Evolutionary conservation across 2,888 invertebrate genomes (phyloP).

Genomic region (Amiota mariae): DNA sequence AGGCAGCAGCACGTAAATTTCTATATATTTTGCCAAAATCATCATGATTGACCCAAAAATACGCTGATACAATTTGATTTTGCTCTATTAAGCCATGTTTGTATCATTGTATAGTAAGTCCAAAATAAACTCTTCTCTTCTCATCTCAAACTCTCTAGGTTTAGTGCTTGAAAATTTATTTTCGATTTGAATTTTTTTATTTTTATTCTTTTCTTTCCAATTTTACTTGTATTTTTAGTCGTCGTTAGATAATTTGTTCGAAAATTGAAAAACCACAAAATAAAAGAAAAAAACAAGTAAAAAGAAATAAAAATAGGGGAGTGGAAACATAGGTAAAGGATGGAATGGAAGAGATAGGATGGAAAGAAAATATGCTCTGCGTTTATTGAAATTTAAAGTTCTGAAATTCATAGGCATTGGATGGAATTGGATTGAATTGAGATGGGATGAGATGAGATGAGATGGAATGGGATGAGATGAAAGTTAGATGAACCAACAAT

Average conservation of each 20-base stretch:
- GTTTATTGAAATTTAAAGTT: conserved; percentile 36
- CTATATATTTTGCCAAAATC: conserved; percentile 14
- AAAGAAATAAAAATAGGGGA: no score
- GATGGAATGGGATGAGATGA: no score
- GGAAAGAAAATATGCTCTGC: conserved; percentile 24
- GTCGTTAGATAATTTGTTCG: conserved; percentile 31
- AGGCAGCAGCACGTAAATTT: conserved; percentile 26
- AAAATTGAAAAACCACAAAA: conserved; percentile 55
- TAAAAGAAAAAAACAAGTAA: not conserved
- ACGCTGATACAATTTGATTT: conserved; percentile 62
- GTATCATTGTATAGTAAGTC: no score
- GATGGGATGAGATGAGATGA: no score
- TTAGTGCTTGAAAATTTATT: conserved; percentile 12
- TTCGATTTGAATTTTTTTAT: conserved; percentile 6
- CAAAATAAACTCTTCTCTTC: no score
- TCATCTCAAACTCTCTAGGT: no score
- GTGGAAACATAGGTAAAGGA: no score
- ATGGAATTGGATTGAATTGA: no score
- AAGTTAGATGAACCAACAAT: no score
- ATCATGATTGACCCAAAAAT: conserved; percentile 61
- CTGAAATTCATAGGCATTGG: no score
- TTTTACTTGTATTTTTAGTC: conserved; percentile 5
- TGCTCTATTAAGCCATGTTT: no score
- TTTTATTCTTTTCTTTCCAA: not conserved
- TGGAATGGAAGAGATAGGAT: no score